Conservation (phyloP, 2,113 vertebrate genomes). For the Electrona antarctica region DNA sequence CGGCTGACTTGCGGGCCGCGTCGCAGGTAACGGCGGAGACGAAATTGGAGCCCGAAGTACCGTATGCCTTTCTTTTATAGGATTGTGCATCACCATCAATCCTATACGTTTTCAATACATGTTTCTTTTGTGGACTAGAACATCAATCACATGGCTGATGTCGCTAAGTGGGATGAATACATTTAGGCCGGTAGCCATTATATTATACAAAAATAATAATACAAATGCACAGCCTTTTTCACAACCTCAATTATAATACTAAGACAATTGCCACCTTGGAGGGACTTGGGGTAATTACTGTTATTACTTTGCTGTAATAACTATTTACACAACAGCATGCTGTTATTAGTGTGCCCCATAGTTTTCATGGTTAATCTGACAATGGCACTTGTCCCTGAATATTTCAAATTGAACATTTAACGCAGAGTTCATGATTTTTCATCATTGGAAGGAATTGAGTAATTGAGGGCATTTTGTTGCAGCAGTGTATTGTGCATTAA, state of each 20-base stretch:
- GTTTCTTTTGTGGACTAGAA: conserved; percentile 16
- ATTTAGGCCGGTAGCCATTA: conserved; percentile 28
- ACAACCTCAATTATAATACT: conserved; percentile 57
- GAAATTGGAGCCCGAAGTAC: no score
- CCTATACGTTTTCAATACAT: background rate
- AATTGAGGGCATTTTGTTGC: no score
- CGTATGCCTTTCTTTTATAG: background rate
- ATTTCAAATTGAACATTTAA: conserved; percentile 3
- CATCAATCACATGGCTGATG: conserved; percentile 9
- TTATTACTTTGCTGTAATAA: conserved; percentile 61
- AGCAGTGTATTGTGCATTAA: no score
- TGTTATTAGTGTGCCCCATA: conserved; percentile 10
- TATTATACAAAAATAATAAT: conserved; percentile 32
- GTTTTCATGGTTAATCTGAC: conserved; percentile 22
- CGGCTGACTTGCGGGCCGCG: no score
- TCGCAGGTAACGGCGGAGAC: no score
- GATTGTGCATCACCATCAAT: background rate
- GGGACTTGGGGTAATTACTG: conserved; percentile 61
- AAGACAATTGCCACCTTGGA: conserved; percentile 63
- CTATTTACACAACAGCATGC: conserved; percentile 40
- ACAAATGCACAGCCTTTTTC: conserved; percentile 43
- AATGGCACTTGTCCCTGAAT: conserved; percentile 7
- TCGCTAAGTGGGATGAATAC: background rate
- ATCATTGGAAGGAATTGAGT: no score
- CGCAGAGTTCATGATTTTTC: no score